Conservation (phyloP, 1,140 invertebrate genomes). For the Oryzaephilus surinamensis region DNA sequence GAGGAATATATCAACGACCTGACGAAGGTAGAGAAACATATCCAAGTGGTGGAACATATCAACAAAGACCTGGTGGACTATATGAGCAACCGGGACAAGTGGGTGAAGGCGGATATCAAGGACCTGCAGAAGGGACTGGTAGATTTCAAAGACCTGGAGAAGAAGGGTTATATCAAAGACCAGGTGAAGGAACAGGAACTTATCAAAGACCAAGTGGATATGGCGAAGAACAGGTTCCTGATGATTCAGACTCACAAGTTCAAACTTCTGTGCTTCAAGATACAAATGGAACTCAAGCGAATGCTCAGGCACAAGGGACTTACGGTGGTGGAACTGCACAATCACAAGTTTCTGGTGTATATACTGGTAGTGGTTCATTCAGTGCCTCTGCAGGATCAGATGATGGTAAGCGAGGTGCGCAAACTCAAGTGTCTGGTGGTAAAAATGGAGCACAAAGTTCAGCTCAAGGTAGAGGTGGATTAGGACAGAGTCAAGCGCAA, state of each 20-base stretch:
- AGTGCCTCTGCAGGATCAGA: slow-evolving; percentile 70
- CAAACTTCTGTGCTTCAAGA: slow-evolving; percentile 56
- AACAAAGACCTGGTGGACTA: slow-evolving; percentile 10
- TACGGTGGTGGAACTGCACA: slow-evolving; percentile 60
- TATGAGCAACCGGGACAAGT: slow-evolving; percentile 7
- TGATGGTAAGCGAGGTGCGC: slow-evolving; percentile 59
- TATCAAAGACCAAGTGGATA: slow-evolving; percentile 3
- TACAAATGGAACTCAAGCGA: slow-evolving; percentile 58
- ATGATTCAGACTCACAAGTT: slow-evolving; percentile 62
- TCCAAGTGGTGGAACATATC: no score
- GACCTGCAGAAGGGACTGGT: neutral
- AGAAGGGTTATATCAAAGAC: neutral
- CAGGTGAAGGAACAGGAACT: neutral
- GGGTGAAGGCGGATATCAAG: neutral
- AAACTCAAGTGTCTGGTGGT: slow-evolving; percentile 60
- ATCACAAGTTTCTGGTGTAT: slow-evolving; percentile 67
- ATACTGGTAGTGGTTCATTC: slow-evolving; percentile 63
- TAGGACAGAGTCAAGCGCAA: slow-evolving; percentile 65
- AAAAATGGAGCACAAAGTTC: slow-evolving; percentile 61
- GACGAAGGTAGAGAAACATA: no score
- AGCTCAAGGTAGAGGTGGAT: slow-evolving; percentile 59
- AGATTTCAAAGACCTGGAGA: neutral
- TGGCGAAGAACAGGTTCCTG: slow-evolving; percentile 33
- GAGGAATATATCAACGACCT: slow-evolving; percentile 3
- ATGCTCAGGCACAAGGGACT: slow-evolving; percentile 61